phyloP scores from a whole-genome alignment of 2,888 invertebrate genomes.

The Meiosimyza decipiens region DNA sequence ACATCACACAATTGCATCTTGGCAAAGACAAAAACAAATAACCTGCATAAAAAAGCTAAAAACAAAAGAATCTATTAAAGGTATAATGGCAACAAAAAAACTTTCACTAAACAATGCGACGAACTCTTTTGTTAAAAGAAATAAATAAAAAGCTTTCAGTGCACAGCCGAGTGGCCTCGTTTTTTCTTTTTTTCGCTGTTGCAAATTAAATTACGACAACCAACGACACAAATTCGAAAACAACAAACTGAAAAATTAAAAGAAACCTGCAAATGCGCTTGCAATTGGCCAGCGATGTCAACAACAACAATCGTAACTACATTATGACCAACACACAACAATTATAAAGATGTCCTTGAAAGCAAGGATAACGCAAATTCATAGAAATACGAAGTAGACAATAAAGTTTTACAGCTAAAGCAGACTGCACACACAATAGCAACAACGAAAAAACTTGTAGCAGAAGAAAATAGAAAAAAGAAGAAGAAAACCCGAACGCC shows the following conservation, averaged over 20 bases:
- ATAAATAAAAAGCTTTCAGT: background rate
- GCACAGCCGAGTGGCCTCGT: slow-evolving; percentile 7
- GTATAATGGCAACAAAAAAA: no score
- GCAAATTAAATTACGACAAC: slow-evolving; percentile 29
- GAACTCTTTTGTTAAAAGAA: no score
- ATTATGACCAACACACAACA: background rate
- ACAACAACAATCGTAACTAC: background rate
- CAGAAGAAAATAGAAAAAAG: background rate
- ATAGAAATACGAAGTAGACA: slow-evolving; percentile 12
- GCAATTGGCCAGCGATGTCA: slow-evolving; percentile 8
- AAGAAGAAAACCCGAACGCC: background rate
- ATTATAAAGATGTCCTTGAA: slow-evolving; percentile 30
- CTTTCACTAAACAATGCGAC: no score
- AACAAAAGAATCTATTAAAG: no score
- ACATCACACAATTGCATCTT: slow-evolving; percentile 21
- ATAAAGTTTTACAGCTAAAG: slow-evolving; percentile 6
- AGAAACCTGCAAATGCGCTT: slow-evolving; percentile 18
- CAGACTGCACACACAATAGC: background rate
- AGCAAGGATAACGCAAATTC: slow-evolving; percentile 33
- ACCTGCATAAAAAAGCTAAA: background rate
- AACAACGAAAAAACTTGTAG: slow-evolving; percentile 13
- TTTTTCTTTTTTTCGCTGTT: background rate
- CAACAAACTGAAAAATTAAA: slow-evolving; percentile 8
- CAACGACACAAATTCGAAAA: slow-evolving; percentile 20
- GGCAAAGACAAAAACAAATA: slow-evolving; percentile 10